phyloP scores from a whole-genome alignment of 2,797 vertebrate genomes.

The Lates japonicus region DNA sequence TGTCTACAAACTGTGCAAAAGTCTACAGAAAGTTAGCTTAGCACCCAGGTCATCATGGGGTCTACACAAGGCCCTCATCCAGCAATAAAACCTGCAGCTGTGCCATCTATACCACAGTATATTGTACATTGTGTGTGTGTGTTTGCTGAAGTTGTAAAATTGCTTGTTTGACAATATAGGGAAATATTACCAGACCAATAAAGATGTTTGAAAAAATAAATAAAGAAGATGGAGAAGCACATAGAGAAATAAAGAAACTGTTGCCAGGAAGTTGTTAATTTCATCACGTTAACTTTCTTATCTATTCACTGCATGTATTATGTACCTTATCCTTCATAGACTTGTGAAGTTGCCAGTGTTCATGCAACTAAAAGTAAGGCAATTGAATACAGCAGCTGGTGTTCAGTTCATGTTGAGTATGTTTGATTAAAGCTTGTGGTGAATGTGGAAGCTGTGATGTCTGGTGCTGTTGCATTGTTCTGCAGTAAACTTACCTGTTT shows the following conservation, averaged over 20 bases:
- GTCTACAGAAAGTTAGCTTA: background rate
- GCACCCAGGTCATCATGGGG: too few relatives aligned
- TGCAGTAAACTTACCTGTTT: too few relatives aligned
- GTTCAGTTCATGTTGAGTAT: too few relatives aligned
- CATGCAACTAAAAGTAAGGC: too few relatives aligned
- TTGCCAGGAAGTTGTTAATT: background rate
- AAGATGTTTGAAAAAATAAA: constrained; percentile 30
- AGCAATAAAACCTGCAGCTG: constrained; percentile 31
- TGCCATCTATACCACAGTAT: background rate
- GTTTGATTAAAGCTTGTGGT: too few relatives aligned
- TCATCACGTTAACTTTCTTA: background rate
- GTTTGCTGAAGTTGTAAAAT: constrained; percentile 64
- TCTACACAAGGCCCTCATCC: background rate
- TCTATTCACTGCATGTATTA: too few relatives aligned
- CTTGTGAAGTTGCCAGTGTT: background rate
- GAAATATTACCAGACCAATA: constrained; percentile 46
- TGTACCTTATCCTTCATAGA: background rate
- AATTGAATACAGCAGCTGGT: too few relatives aligned
- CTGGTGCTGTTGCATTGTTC: too few relatives aligned
- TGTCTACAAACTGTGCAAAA: background rate
- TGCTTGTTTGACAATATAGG: constrained; percentile 32
- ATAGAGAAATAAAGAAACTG: background rate
- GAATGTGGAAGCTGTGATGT: too few relatives aligned
- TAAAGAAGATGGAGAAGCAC: background rate
- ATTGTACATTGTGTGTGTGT: constrained; percentile 4